Percentiles rank a stretch among this genome's conserved stretches.
Evolutionary conservation across 2,113 vertebrate genomes (phyloP).

Genomic region (Cnemophilus loriae): DNA sequence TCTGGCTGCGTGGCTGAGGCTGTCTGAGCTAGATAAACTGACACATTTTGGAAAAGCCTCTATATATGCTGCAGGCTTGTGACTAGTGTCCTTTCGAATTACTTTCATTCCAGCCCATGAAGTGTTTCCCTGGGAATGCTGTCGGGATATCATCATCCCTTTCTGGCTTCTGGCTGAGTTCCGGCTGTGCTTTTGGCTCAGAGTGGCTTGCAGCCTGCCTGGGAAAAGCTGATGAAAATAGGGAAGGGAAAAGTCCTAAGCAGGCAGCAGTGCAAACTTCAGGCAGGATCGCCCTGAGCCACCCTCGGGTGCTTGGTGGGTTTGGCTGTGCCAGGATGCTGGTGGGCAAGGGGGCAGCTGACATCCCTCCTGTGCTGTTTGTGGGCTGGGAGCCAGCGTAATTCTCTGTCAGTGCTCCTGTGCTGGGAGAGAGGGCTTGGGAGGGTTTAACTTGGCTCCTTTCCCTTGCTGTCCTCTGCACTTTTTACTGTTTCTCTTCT

Average conservation of each 20-base stretch:
- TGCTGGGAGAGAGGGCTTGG: background rate
- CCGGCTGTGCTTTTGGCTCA: background rate
- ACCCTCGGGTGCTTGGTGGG: accelerated
- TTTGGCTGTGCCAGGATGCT: background rate
- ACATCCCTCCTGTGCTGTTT: background rate
- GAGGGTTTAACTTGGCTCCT: background rate
- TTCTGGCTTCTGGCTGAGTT: background rate
- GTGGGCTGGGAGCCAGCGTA: background rate
- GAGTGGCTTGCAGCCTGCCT: background rate
- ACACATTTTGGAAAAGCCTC: background rate
- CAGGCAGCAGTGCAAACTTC: background rate
- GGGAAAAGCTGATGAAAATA: background rate
- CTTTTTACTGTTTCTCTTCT: background rate
- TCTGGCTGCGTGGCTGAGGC: background rate
- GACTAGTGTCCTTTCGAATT: background rate
- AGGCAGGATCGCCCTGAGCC: background rate
- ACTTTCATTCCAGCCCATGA: constrained; percentile 7
- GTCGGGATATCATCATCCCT: background rate
- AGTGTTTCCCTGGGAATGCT: constrained; percentile 39
- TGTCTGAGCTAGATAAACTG: constrained; percentile 21
- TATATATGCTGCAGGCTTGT: background rate
- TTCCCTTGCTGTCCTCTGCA: background rate
- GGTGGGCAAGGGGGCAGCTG: accelerated
- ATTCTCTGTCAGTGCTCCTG: background rate
- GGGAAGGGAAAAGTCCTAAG: background rate